Conservation (phyloP, 1,140 invertebrate species). For the Solenopsis fugax region DNA sequence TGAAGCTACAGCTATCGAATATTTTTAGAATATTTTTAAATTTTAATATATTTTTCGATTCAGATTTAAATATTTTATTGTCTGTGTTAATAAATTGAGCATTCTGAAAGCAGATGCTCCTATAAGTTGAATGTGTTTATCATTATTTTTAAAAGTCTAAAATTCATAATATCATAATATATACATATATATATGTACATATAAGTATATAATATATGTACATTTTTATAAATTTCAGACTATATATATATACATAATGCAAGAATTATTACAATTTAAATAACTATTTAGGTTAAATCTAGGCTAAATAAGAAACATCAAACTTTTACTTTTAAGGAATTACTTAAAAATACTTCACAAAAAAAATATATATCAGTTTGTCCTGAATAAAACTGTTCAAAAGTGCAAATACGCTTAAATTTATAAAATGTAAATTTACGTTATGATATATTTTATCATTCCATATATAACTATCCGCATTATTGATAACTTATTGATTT, state of each 20-base stretch:
- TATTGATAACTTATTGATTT: slow-evolving; percentile 39
- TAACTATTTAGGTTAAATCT: too few relatives aligned
- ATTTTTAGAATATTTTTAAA: slow-evolving; percentile 32
- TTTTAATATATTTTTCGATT: neutral
- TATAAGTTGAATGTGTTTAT: neutral
- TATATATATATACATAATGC: neutral
- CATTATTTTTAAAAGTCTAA: neutral
- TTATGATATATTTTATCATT: slow-evolving; percentile 4
- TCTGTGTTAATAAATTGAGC: slow-evolving; percentile 8
- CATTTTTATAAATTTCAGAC: too few relatives aligned
- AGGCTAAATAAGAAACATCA: neutral
- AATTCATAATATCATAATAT: slow-evolving; percentile 15
- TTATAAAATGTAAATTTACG: slow-evolving; percentile 20
- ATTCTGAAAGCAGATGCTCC: neutral
- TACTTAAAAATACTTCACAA: neutral
- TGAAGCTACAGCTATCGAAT: neutral
- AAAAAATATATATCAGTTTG: neutral
- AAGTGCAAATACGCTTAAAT: neutral
- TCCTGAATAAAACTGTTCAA: neutral
- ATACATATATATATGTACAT: neutral
- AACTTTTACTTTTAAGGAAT: neutral
- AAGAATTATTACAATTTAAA: neutral
- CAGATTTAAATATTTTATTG: slow-evolving; percentile 10
- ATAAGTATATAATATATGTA: too few relatives aligned
- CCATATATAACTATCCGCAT: neutral